Percentiles rank a stretch among this genome's conserved stretches.
Evolutionary conservation across 2,113 vertebrate genomes (phyloP).

Genomic region (Trogon melanurus): DNA sequence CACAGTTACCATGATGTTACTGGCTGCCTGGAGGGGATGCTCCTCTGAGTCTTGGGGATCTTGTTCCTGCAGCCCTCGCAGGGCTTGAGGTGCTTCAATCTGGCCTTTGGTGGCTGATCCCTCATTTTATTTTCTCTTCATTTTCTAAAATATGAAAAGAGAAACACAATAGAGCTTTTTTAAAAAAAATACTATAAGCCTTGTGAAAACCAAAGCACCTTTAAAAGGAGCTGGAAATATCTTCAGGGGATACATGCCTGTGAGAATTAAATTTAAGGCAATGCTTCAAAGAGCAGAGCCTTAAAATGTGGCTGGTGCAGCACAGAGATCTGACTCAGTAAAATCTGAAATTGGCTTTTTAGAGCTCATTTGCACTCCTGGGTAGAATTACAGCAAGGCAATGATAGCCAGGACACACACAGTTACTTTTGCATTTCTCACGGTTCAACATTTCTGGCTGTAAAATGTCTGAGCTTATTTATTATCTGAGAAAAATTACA

Average conservation of each 20-base stretch:
- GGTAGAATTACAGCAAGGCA: neutral
- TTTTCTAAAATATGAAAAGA: neutral
- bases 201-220: neutral
- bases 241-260: neutral
- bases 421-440: neutral
- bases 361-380: neutral
- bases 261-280: neutral
- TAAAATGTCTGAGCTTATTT: neutral
- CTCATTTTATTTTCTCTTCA: neutral
- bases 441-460: accelerated
- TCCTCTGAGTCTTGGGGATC: accelerated
- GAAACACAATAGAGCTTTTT: neutral
- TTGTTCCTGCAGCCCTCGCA: accelerated
- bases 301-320: neutral
- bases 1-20: accelerated
- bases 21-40: neutral
- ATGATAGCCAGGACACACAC: accelerated
- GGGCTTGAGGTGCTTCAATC: neutral
- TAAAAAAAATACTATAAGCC: neutral
- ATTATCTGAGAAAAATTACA: neutral
- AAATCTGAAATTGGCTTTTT: neutral
- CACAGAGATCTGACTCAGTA: neutral
- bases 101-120: neutral
- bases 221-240: neutral
- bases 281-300: neutral